Percentiles rank a stretch among this genome's conserved stretches.
Evolutionary conservation across 2,113 vertebrate genomes (phyloP).

Genomic region (Trogon melanurus): DNA sequence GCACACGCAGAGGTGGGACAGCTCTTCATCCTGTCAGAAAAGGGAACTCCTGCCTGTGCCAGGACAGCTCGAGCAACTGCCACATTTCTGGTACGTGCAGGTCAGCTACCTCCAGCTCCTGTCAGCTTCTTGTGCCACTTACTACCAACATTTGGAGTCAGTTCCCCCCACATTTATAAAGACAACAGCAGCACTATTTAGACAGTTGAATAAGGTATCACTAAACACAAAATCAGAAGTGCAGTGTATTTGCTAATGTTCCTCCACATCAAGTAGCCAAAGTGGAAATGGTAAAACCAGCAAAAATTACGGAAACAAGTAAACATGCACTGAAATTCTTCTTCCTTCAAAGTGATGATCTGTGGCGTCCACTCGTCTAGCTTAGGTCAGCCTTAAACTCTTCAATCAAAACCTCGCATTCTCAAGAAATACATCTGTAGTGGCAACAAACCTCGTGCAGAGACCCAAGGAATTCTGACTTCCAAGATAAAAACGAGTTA

Average conservation of each 20-base stretch:
- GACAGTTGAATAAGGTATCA: background rate
- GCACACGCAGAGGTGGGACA: background rate
- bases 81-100: too few species aligned
- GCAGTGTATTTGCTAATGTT: background rate
- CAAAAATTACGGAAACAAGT: background rate
- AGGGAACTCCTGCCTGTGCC: background rate
- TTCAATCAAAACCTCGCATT: background rate
- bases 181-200: rapidly evolving
- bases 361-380: background rate
- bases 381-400: constrained; percentile 11
- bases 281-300: background rate
- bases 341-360: constrained; percentile 24
- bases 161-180: rapidly evolving
- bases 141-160: rapidly evolving
- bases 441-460: constrained; percentile 48
- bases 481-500: constrained; percentile 60
- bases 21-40: background rate
- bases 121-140: background rate
- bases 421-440: constrained; percentile 31
- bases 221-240: background rate
- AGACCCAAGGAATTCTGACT: constrained; percentile 39
- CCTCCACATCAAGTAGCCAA: background rate
- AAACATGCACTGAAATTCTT: constrained; percentile 24
- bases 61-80: background rate
- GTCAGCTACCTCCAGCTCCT: background rate